These are phyloP conservation scores for Harpagoxenus sublaevis DNA, from an alignment of 2,888 invertebrate genomes.

Conservation along the genomic window DNA sequence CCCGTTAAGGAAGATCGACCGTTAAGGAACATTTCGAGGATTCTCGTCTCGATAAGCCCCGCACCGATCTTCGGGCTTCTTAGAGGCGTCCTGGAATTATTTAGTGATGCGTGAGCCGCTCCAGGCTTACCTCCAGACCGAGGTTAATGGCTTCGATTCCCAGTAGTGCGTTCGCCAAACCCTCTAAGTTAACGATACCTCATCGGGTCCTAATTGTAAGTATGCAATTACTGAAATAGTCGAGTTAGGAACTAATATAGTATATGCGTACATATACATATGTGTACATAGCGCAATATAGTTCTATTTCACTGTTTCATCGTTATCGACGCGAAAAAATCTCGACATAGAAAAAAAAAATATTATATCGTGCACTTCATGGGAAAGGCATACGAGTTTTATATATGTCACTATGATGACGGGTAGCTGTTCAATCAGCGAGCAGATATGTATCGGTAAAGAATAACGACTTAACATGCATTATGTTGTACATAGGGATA, in stretches of 20 bases:
- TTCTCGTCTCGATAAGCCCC: conserved; percentile 68
- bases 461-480: conserved; percentile 11
- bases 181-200: conserved; percentile 73
- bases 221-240: conserved; percentile 53
- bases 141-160: conserved; percentile 84
- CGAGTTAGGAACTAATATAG: neutral
- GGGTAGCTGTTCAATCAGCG: conserved; percentile 25
- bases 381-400: neutral
- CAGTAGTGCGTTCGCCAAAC: conserved; percentile 72
- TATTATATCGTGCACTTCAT: neutral
- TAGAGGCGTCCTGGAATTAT: conserved; percentile 79
- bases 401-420: neutral
- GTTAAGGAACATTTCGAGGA: conserved; percentile 68
- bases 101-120: conserved; percentile 80
- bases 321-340: neutral
- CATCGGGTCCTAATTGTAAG: conserved; percentile 59
- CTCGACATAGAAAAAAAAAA: neutral
- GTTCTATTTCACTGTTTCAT: neutral
- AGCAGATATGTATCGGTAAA: neutral
- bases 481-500: neutral
- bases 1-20: conserved; percentile 62
- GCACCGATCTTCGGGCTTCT: conserved; percentile 65
- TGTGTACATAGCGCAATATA: neutral
- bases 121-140: conserved; percentile 71
- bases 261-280: neutral